Base-by-base conservation (phyloP, 1,140 invertebrate genomes). In the Diabrotica virgifera region DNA sequence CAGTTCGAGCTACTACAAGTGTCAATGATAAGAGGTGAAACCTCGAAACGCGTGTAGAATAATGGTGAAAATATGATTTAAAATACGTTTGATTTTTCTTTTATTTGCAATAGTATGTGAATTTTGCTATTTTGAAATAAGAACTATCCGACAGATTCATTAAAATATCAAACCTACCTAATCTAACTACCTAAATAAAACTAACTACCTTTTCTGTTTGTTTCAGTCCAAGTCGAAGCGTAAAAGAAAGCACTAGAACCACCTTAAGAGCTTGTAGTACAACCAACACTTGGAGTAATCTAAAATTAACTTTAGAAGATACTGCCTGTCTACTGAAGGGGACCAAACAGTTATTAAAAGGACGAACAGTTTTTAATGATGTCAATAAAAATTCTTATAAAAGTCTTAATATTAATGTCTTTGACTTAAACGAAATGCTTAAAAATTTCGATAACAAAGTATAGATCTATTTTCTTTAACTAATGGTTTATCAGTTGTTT, bases 391-490 rank as follows among this genome's bases (percentile, higher is more conserved):
- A 58, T 63, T 51, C 62, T 53, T 56, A 66, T 56, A 67, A 52
- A 51, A 64, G 38, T 62, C 37, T 64, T n/a, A 64, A 66, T 63
- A 35, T 65, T 37, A 63, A 65, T 37, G 62, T 61, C 5, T 70
- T 68, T 53, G 67, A 69, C 62, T 62, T 70, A 57, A 70, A 70
- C 40, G 70, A 68, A 84, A 73, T 79, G 74, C 66, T 84, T 80
- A 72, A 77, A 77, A 59, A 38, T 59, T 24, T 59, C 14, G 38
- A 59, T 11, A 59, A 51, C 24, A 24, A 24, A 24, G 24, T 24
- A 24, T 24, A 24, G 24, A 24, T 24, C n/a, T n/a, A n/a, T n/a
- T n/a, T n/a, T n/a, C n/a, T n/a, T n/a, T n/a, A n/a, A n/a, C n/a
- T n/a, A n/a, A n/a, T n/a, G n/a, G n/a, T n/a, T n/a, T n/a, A n/a